These are phyloP conservation scores for Biston stratarius DNA, from an alignment of 2,888 invertebrate genomes.

Conservation along the genomic window DNA sequence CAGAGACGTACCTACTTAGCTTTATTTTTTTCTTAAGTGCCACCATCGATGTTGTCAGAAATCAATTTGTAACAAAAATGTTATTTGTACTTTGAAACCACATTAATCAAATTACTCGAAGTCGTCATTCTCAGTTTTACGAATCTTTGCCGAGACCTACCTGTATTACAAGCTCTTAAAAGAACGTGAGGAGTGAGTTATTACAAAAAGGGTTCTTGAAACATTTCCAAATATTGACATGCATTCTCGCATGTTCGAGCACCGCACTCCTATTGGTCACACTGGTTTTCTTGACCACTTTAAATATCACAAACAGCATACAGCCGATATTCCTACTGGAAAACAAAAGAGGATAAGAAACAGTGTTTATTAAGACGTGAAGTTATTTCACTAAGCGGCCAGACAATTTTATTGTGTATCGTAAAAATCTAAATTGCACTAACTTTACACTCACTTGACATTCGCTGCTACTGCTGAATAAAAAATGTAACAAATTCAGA, in stretches of 20 bases:
- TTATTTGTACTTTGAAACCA: neutral
- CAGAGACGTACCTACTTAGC: too few relatives aligned
- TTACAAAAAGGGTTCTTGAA: conserved; percentile 15
- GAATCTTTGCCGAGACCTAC: neutral
- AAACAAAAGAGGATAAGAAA: conserved; percentile 5
- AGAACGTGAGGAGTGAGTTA: conserved; percentile 19
- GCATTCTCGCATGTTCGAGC: conserved; percentile 22
- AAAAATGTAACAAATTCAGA: conserved; percentile 31
- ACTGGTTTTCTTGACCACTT: conserved; percentile 8
- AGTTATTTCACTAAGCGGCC: conserved; percentile 1
- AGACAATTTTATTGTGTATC: conserved; percentile 6
- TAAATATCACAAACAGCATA: conserved; percentile 15
- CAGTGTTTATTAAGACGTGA: conserved; percentile 2
- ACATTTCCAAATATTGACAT: conserved; percentile 28
- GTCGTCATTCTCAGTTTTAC: neutral
- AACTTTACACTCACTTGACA: conserved; percentile 19
- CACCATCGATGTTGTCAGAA: too few relatives aligned
- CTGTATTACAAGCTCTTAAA: conserved; percentile 1
- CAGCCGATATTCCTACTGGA: conserved; percentile 6
- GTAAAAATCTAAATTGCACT: conserved; percentile 21
- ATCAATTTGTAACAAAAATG: neutral
- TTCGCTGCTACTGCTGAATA: conserved; percentile 29
- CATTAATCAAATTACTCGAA: neutral
- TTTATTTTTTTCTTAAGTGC: too few relatives aligned
- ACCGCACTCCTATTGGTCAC: neutral